phyloP scores from a whole-genome alignment of 1,140 invertebrate genomes.

The Drosophila trapezifrons region DNA sequence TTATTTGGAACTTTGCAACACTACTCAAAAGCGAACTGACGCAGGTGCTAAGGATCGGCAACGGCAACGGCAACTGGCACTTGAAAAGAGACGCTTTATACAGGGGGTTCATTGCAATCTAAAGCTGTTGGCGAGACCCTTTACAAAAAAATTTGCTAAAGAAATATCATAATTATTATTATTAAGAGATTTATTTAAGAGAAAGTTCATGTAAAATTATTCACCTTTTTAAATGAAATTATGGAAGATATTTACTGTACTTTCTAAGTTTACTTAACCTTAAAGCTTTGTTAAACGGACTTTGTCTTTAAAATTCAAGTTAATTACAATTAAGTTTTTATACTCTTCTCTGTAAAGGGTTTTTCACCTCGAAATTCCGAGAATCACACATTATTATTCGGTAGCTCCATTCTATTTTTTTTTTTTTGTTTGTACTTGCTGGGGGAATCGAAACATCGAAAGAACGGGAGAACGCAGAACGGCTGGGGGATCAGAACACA shows the following conservation, averaged over 20 bases:
- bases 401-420: constrained; percentile 3
- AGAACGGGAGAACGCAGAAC: constrained; percentile 47
- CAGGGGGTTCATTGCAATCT: constrained; percentile 46
- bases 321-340: background rate
- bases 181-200: too few relatives aligned
- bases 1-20: constrained; percentile 51
- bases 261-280: background rate
- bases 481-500: constrained; percentile 51
- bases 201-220: too few relatives aligned
- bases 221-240: too few relatives aligned
- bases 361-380: constrained; percentile 17
- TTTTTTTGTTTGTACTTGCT: constrained; percentile 36
- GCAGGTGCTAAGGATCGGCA: constrained; percentile 58
- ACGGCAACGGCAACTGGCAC: constrained; percentile 52
- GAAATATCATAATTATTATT: too few relatives aligned
- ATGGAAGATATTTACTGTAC: too few relatives aligned
- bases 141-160: constrained; percentile 8
- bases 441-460: constrained; percentile 61
- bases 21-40: constrained; percentile 58
- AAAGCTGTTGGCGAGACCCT: constrained; percentile 12
- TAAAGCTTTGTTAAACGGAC: background rate
- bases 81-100: constrained; percentile 64
- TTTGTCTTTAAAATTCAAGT: too few relatives aligned
- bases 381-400: background rate
- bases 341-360: constrained; percentile 17